Base-by-base conservation (phyloP, 2,888 invertebrate genomes). In the Tachystola acroxantha region DNA sequence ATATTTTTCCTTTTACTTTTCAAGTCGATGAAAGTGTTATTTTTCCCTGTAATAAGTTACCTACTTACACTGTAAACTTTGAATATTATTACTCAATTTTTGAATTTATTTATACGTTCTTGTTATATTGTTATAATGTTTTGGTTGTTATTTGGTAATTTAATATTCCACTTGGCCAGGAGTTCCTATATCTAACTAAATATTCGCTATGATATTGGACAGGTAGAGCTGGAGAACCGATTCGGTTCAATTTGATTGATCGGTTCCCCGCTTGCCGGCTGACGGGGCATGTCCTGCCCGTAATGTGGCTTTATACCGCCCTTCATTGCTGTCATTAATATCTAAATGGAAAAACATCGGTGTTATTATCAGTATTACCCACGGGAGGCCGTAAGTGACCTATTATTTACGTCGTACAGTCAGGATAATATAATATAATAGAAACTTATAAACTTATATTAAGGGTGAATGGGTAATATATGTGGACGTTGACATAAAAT, bases 181-280 rank as follows among this genome's bases (percentile, higher is more conserved):
- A n/a, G n/a, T n/a, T n/a, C n/a, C n/a, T n/a, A n/a, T n/a, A n/a
- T n/a, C 16, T 4, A 24, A 24, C 9, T 12, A 30, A 11, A 14
- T 30, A 28, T 28, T 9, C 13, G 30, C 30, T 30, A 12, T 7
- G 32, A 7, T 16, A 10, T 19, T 32, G 20, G 16, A 31, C 25
- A n/a, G n/a, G 25, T 20, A 9, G 22, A 4, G 20, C 3, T 9
- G 6, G 6, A 32, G 20, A 32, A 32, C 22, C 16, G 32, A 22
- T 22, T 22, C 28, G 6, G 27, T 28, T 34, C 19, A 19, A 35
- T 27, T 42, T 60, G 64, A 66, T 64, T 66, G 57, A 68, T 69
- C 52, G 51, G 32, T 36, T 31, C 42, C 39, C 35, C 40, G 47
- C 40, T 44, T 38, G 42, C 40, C 32, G 37, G 42, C 36, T 34